These are phyloP conservation scores for Schizaphis graminum DNA, from an alignment of 2,888 invertebrate species.

Conservation along the genomic window DNA sequence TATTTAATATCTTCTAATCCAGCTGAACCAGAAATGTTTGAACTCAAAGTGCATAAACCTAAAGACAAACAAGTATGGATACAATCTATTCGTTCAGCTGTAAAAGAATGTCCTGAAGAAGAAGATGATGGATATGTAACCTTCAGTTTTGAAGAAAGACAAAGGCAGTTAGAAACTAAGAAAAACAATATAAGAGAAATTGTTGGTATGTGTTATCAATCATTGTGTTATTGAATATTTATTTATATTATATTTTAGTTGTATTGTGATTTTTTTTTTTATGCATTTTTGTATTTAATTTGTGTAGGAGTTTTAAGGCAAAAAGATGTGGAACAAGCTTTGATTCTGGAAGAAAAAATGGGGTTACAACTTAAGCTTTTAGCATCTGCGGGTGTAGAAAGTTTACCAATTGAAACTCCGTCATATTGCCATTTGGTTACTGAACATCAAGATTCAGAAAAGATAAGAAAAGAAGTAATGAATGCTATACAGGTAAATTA, in stretches of 20 bases:
- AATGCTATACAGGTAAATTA: constrained; percentile 80
- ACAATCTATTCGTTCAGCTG: constrained; percentile 86
- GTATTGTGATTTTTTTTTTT: not conserved
- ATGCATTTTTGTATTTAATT: not conserved
- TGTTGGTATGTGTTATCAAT: constrained; percentile 76
- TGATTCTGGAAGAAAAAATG: constrained; percentile 90
- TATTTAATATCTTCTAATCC: constrained; percentile 95
- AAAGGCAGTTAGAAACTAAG: constrained; percentile 81
- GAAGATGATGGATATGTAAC: constrained; percentile 77
- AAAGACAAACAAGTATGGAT: constrained; percentile 94
- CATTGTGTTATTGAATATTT: not conserved
- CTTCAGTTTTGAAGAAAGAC: constrained; percentile 83
- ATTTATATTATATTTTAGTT: not conserved
- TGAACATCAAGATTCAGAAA: constrained; percentile 82
- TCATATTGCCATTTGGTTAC: constrained; percentile 82
- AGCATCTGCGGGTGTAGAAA: constrained; percentile 76
- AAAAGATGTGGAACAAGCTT: constrained; percentile 89
- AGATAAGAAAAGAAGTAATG: constrained; percentile 87
- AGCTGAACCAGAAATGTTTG: constrained; percentile 95
- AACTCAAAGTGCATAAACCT: constrained; percentile 87
- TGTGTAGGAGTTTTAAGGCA: constrained; percentile 81
- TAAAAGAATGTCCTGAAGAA: constrained; percentile 87
- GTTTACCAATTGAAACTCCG: constrained; percentile 76
- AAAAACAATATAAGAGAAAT: constrained; percentile 85
- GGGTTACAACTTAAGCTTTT: constrained; percentile 83